Percentiles rank a stretch among this genome's conserved stretches.
Evolutionary conservation across 92 coral and sea anemone genomes (phyloP).

Genomic region (Chrysogorgia sp.): DNA sequence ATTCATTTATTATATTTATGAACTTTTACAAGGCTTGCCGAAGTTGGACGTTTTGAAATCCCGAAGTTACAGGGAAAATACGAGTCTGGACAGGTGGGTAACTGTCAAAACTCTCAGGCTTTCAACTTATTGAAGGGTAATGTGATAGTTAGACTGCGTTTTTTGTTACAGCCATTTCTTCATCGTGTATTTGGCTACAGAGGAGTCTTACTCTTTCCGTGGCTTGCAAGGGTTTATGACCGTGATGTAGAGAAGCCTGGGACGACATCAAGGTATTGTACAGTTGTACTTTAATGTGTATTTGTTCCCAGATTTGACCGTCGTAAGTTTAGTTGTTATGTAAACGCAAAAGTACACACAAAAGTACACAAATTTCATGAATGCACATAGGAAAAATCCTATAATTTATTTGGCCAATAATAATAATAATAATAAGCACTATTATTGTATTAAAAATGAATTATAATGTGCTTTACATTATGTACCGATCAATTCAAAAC

Average conservation of each 20-base stretch:
- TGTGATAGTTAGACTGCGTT: background rate
- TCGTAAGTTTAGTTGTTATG: too few species aligned
- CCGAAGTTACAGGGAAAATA: conserved; percentile 92
- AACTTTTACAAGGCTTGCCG: conserved; percentile 67
- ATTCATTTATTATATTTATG: background rate
- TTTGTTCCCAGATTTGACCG: too few species aligned
- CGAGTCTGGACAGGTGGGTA: conserved; percentile 90
- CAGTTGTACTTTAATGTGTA: too few species aligned
- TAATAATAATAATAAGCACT: too few species aligned
- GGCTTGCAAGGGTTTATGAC: conserved; percentile 98
- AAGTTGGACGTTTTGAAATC: conserved; percentile 92
- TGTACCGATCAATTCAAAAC: too few species aligned
- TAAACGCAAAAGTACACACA: too few species aligned
- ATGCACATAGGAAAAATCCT: too few species aligned
- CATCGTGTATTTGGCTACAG: conserved; percentile 97
- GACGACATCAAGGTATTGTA: conserved; percentile 15
- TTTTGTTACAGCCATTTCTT: conserved; percentile 77
- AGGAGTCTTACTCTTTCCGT: conserved; percentile 91
- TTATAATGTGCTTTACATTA: too few species aligned
- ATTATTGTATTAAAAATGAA: too few species aligned
- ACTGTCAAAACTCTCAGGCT: background rate
- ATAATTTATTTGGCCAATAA: too few species aligned
- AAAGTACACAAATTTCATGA: too few species aligned
- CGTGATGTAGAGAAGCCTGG: conserved; percentile 65
- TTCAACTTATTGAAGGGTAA: background rate